Evolutionary conservation across 2,113 vertebrate species (phyloP), one percentile per base, ranked within the genome.

Genomic region (Athene noctua): DNA sequence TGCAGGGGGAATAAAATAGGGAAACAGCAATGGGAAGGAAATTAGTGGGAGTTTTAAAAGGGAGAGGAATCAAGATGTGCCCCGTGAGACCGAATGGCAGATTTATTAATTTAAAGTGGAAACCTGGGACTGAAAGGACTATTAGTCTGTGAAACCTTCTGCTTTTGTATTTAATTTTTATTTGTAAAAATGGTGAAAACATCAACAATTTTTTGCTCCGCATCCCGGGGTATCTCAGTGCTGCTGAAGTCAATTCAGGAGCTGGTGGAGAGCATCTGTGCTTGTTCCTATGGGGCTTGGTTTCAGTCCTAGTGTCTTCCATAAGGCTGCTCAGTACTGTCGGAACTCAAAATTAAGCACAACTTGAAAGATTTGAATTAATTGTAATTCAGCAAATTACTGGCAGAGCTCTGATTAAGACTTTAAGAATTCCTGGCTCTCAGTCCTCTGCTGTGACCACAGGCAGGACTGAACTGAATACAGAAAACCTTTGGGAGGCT

Each of bases 41-140:
- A 22, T 79, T 13, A 59, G 13, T 32, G 34, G 81, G 55, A 34
- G 40, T 70, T 83, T 70, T 74, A 42, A 51, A 92, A 77, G 32
- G 14, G 54, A 80, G 58, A 54, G 49, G 40, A 68, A 40, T 12
- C 10, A 44, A 42, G 40, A 42, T 32, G 19, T 70, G 34, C n/a
- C 15, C 32, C 51, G 32, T 15, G 38, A 2, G 7, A 70, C 34
- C 1, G 0, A 80, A 66, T 0, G 34, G 32, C 34, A 78, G 32
- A 79, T 10, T 40, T 30, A 6, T 46, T 18, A 46, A 46, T 71
- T 87, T 67, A 47, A 81, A 88, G 62, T 40, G 68, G 67, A 84
- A 88, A 65, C 20, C 10, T 88, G 36, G 40, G 14, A 77, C 40
- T 51, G 26, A 47, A 95, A 61, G 30, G 8, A 40, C 18, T 54